These are phyloP conservation scores for Beroe forskalii DNA, from an alignment of 37 sponge, comb jelly and placozoan genomes.

Conservation along the genomic window DNA sequence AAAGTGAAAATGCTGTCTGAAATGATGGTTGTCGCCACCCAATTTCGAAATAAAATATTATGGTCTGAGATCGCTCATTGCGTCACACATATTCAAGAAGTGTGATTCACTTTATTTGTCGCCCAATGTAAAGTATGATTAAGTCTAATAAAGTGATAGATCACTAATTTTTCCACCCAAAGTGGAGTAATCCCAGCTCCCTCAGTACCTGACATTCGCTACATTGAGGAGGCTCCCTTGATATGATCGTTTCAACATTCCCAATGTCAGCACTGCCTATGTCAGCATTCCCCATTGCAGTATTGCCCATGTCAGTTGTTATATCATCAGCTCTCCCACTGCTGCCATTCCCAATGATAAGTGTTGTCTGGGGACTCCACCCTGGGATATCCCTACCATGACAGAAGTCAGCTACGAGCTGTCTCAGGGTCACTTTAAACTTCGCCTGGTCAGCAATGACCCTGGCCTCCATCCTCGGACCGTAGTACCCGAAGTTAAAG, in stretches of 20 bases:
- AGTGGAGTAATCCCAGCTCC: not conserved
- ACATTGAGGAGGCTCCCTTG: not conserved
- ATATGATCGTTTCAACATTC: too few species aligned
- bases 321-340: not conserved
- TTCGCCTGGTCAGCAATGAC: not conserved
- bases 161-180: not conserved
- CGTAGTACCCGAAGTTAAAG: slow-evolving; percentile 9
- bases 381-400: not conserved
- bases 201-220: not conserved
- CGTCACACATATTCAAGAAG: too few species aligned
- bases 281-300: too few species aligned
- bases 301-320: too few species aligned
- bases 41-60: too few species aligned
- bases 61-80: too few species aligned
- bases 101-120: too few species aligned
- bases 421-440: not conserved
- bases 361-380: not conserved
- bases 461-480: not conserved
- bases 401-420: not conserved
- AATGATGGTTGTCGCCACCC: too few species aligned
- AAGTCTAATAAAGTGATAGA: too few species aligned
- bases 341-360: not conserved
- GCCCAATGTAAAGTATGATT: too few species aligned
- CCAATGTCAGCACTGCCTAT: too few species aligned
- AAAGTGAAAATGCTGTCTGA: too few species aligned